Evolutionary conservation across 2,113 vertebrate genomes (phyloP).

Genomic region (Macquaria ambigua): DNA sequence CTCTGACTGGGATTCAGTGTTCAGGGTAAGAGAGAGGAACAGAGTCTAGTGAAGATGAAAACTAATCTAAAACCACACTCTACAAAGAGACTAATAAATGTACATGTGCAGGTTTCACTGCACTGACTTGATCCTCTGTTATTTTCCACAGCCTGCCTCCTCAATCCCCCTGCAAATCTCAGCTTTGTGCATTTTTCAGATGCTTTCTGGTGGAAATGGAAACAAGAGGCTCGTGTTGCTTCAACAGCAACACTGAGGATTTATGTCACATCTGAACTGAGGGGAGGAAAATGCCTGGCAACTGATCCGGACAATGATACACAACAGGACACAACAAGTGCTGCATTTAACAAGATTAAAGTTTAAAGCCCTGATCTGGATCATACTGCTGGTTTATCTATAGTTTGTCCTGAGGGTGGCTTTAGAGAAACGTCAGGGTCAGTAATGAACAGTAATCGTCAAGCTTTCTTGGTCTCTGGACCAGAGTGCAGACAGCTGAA

Average conservation of each 20-base stretch:
- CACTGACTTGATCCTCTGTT: conserved; percentile 23
- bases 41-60: not conserved
- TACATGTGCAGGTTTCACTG: conserved; percentile 27
- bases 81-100: conserved; percentile 16
- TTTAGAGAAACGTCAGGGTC: not conserved
- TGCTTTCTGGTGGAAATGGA: conserved; percentile 44
- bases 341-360: not conserved
- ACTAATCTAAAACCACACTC: not conserved
- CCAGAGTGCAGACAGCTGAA: conserved; percentile 7
- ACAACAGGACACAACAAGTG: not conserved
- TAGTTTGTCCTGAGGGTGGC: not conserved
- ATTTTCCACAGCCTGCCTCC: conserved; percentile 29
- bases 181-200: conserved; percentile 54
- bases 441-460: not conserved
- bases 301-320: no score
- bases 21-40: not conserved
- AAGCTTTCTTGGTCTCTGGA: not conserved
- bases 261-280: conserved; percentile 1
- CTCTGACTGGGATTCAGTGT: conserved; percentile 1
- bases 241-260: not conserved
- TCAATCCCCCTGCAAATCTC: conserved; percentile 32
- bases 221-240: conserved; percentile 22
- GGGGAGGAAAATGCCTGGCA: not conserved
- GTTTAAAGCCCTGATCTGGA: not conserved
- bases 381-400: not conserved